Conservation (phyloP, 2,888 invertebrate species). For the Leptopilina myrica region DNA sequence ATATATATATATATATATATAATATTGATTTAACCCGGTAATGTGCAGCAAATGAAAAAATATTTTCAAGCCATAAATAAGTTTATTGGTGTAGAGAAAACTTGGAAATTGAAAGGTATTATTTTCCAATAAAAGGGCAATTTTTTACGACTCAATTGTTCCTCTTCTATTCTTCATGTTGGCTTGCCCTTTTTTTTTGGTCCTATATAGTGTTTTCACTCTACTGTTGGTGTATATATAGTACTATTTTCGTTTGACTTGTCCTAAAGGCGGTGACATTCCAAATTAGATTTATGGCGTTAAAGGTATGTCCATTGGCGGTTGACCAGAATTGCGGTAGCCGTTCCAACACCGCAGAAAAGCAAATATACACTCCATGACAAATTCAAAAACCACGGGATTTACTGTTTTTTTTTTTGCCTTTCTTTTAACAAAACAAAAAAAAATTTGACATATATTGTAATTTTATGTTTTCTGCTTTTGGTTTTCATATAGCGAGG, state of each 20-base stretch:
- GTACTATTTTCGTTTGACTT: slow-evolving; percentile 37
- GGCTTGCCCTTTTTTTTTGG: slow-evolving; percentile 4
- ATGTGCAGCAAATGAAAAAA: not conserved
- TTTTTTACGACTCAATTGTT: slow-evolving; percentile 38
- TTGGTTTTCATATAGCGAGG: no score
- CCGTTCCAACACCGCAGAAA: slow-evolving; percentile 24
- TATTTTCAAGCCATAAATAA: slow-evolving; percentile 24
- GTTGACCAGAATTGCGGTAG: slow-evolving; percentile 28
- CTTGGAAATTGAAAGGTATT: slow-evolving; percentile 22
- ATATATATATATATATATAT: not conserved
- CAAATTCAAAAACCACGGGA: slow-evolving; percentile 26
- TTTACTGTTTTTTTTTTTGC: not conserved
- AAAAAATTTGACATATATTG: not conserved
- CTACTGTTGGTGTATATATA: not conserved
- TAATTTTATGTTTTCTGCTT: not conserved
- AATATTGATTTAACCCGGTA: not conserved
- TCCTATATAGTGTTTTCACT: slow-evolving; percentile 30
- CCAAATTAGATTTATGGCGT: slow-evolving; percentile 40
- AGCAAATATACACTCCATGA: slow-evolving; percentile 31
- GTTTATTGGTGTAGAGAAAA: slow-evolving; percentile 12
- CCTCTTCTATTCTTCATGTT: slow-evolving; percentile 24
- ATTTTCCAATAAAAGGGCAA: slow-evolving; percentile 34
- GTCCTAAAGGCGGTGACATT: slow-evolving; percentile 35
- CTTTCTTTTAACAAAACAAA: not conserved
- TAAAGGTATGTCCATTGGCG: slow-evolving; percentile 39